Evolutionary conservation across 2,113 vertebrate species (phyloP), one percentile per base, ranked within the genome.

Genomic region (Camelus dromedarius): DNA sequence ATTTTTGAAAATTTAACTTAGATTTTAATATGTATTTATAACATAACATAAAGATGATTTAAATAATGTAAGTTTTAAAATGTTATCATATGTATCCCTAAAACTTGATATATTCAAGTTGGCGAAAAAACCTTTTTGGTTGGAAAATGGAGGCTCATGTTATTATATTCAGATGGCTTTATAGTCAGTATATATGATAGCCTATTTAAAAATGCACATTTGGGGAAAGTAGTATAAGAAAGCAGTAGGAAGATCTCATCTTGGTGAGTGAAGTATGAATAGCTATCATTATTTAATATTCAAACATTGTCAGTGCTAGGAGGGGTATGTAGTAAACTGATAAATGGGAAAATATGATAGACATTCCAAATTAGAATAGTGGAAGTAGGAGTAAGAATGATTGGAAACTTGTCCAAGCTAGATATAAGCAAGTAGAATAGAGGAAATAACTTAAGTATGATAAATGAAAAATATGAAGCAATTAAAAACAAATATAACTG

Each of bases 201-300:
- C 52, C 7, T 85, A 46, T 62, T 95, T 81, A 19, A 56, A 75
- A 92, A 56, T 67, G 66, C 5, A n/a, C 28, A 82, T 89, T 82
- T 81, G 66, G 26, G 14, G 42, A 80, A 76, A 75, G 15, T 66
- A 66, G 28, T 90, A 46, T 46, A 62, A 38, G 5, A 16, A n/a
- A 54, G n/a, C 46, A 6, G 46, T 62, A 28, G 20, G 66, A 81
- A 81, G 58, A 12, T 91, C 28, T 86, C n/a, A 79, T 73, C 46
- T 66, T 72, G 10, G 35, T 88, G 30, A 38, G 48, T 52, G 30
- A 22, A 70, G 13, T 83, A 28, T 70, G 67, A 82, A 42, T 67
- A 58, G 24, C 48, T 79, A 6, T 88, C 35, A 92, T 91, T 79
- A 54, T 26, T 84, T 84, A 85, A 84, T 85, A 62, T 69, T 93